Evolutionary conservation across 2,797 vertebrate species (phyloP), one percentile per base, ranked within the genome.

Genomic region (Eulemur albifrons): DNA sequence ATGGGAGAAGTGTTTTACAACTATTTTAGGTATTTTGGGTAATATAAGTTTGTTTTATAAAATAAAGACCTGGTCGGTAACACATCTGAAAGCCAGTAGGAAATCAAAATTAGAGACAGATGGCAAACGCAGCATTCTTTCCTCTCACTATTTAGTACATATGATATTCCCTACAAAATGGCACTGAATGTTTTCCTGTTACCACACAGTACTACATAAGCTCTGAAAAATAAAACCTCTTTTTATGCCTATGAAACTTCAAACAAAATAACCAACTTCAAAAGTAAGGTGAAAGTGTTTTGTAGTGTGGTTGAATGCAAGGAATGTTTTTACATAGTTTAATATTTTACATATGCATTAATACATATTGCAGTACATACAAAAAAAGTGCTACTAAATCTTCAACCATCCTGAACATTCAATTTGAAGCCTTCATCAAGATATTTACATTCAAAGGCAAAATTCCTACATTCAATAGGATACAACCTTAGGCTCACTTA

Each of bases 51-150:
- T 54, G 67, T 83, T 95, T 92, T 79, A 88, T 80, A 92, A 92
- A 86, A 96, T 75, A 86, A 86, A 92, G 17, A 7, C 11, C 35
- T 35, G 38, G 6, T 79, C 81, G 79, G 18, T n/a, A 70, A 21
- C 82, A n/a, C 35, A 93, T 95, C 72, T 93, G 45, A 79, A 95
- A 95, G 40, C 14, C n/a, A 93, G 27, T 32, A 70, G 77, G 80
- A 94, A 92, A 82, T 65, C 50, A 40, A 70, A 94, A 92, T 90
- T 92, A 90, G 61, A 76, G 91, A 86, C 94, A 97, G 61, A 96
- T 88, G 89, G 96, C 21, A 77, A 96, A 72, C 11, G n/a, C 48
- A 63, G 25, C 40, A 32, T 77, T 80, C 79, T 85, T 95, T 89
- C 79, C 65, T 96, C 43, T 90, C 57, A 83, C 48, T 81, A 25